phyloP scores from a whole-genome alignment of 2,797 vertebrate genomes.

The Sebastes minor region DNA sequence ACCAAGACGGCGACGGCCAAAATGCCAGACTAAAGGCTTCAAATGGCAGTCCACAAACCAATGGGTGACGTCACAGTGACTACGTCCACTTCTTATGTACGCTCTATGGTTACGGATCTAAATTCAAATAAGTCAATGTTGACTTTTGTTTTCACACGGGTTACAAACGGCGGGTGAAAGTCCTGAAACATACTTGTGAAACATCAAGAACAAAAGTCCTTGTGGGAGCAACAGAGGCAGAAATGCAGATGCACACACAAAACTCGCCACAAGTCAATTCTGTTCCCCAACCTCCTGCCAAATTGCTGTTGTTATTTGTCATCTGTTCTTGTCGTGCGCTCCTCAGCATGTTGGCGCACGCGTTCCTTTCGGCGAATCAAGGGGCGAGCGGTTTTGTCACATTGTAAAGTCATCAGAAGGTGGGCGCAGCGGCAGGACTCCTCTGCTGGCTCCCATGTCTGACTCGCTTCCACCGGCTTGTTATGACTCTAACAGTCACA shows the following conservation, averaged over 20 bases:
- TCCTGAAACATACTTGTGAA: not conserved
- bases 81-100: no score
- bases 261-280: not conserved
- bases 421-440: slow-evolving; percentile 67
- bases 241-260: not conserved
- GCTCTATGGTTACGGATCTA: rapidly evolving
- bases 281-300: not conserved
- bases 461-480: slow-evolving; percentile 65
- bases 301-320: not conserved
- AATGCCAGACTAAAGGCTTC: no score
- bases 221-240: not conserved
- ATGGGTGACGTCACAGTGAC: no score
- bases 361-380: slow-evolving; percentile 30
- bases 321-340: not conserved
- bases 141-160: not conserved
- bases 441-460: slow-evolving; percentile 58
- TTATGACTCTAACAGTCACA: slow-evolving; percentile 76
- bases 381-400: slow-evolving; percentile 56
- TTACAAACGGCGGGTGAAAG: not conserved
- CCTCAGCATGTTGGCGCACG: slow-evolving; percentile 16
- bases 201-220: not conserved
- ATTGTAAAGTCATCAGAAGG: slow-evolving; percentile 80
- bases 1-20: no score
- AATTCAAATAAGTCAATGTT: not conserved
- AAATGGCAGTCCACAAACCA: no score